These are phyloP conservation scores for Branchinecta lynchi DNA, from an alignment of 1,140 invertebrate species.

Conservation along the genomic window DNA sequence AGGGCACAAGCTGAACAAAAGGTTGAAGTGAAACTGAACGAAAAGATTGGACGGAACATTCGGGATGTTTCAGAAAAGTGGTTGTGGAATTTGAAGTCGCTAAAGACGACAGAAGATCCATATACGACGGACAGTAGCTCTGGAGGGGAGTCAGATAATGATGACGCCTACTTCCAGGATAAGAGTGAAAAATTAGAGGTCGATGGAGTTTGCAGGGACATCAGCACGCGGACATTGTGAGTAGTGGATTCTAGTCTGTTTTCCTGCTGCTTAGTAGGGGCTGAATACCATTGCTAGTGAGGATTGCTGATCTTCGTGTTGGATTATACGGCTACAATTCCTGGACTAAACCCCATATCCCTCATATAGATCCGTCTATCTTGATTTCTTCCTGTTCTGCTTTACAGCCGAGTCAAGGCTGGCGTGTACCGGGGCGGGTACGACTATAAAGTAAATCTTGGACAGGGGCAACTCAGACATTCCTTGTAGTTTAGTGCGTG, in stretches of 20 bases:
- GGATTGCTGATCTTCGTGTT: too few relatives aligned
- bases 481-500: too few relatives aligned
- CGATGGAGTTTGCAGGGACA: not conserved
- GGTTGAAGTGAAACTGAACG: not conserved
- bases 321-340: too few relatives aligned
- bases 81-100: slow-evolving; percentile 4
- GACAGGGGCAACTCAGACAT: too few relatives aligned
- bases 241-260: not conserved
- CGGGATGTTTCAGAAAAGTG: not conserved
- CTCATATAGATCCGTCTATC: too few relatives aligned
- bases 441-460: too few relatives aligned
- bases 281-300: not conserved
- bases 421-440: too few relatives aligned
- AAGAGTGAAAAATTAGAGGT: not conserved
- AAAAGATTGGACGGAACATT: slow-evolving; percentile 3
- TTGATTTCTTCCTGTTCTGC: too few relatives aligned
- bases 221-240: too few relatives aligned
- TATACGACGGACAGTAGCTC: slow-evolving; percentile 86
- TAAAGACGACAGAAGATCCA: slow-evolving; percentile 46
- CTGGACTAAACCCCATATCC: too few relatives aligned
- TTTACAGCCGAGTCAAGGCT: too few relatives aligned
- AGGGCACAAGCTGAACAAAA: not conserved
- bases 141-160: slow-evolving; percentile 82
- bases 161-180: slow-evolving; percentile 32
- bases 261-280: not conserved